A percentile compares a stretch with the other conserved stretches of the same genome.
These are phyloP conservation scores for Linnaemya tessellans DNA, from an alignment of 2,888 invertebrate species.

Conservation along the genomic window DNA sequence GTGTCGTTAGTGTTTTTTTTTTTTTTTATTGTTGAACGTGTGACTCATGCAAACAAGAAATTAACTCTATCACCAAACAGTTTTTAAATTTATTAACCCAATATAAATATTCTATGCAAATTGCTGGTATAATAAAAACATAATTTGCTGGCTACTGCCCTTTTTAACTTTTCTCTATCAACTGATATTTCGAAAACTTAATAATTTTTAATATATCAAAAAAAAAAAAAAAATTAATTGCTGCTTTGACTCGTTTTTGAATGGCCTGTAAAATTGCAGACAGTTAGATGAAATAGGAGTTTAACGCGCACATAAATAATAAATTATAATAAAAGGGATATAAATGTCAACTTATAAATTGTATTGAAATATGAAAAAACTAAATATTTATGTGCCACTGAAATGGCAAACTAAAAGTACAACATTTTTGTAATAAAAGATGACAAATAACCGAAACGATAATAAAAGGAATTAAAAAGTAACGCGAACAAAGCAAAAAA, in stretches of 20 bases:
- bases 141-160: slow-evolving; percentile 1
- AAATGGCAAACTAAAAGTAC: slow-evolving; percentile 43
- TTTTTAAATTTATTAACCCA: background rate
- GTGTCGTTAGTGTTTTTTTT: too few species aligned
- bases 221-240: slow-evolving; percentile 30
- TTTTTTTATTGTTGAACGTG: background rate
- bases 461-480: slow-evolving; percentile 37
- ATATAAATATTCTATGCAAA: slow-evolving; percentile 10
- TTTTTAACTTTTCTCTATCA: slow-evolving; percentile 27
- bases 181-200: background rate
- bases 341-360: slow-evolving; percentile 69
- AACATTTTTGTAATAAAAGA: slow-evolving; percentile 61
- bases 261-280: slow-evolving; percentile 16
- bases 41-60: background rate
- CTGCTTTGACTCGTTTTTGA: slow-evolving; percentile 12
- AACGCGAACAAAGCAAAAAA: background rate
- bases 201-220: slow-evolving; percentile 16
- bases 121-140: slow-evolving; percentile 29
- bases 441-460: slow-evolving; percentile 55
- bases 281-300: slow-evolving; percentile 17
- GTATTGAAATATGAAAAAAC: slow-evolving; percentile 34
- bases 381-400: background rate
- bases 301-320: slow-evolving; percentile 57
- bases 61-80: background rate
- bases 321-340: slow-evolving; percentile 70